Percentiles rank a stretch among this genome's conserved stretches.
Evolutionary conservation across 92 coral and sea anemone species (phyloP).

Genomic region (Heteractis magnifica): DNA sequence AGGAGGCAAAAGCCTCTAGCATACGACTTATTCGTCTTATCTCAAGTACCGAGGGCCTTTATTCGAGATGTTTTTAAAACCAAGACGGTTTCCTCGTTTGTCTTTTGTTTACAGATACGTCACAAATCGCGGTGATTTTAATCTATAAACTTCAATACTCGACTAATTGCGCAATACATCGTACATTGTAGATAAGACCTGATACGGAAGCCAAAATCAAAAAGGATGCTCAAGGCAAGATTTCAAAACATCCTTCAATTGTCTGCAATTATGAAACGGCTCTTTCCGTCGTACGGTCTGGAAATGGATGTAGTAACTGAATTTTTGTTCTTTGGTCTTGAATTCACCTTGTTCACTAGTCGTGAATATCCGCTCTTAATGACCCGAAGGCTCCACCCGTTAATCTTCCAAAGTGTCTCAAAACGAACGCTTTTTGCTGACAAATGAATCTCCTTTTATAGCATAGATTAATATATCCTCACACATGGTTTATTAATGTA

Average conservation of each 20-base stretch:
- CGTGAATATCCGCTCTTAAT: background rate
- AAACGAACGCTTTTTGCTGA: background rate
- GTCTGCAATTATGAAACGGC: background rate
- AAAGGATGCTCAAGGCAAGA: no score
- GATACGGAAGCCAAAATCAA: no score
- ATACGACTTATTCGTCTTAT: background rate
- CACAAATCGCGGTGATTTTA: background rate
- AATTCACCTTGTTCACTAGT: background rate
- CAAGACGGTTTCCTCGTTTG: background rate
- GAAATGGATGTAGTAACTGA: background rate
- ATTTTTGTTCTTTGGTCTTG: background rate
- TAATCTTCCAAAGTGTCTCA: background rate
- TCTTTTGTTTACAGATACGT: background rate
- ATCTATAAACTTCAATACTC: background rate
- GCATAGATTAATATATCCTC: background rate
- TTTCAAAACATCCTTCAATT: background rate
- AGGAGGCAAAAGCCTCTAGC: background rate
- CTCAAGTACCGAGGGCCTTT: background rate
- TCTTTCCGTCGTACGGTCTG: background rate
- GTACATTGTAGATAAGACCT: no score
- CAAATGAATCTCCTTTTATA: background rate
- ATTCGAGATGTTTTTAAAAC: background rate
- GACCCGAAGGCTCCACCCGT: background rate
- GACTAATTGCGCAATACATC: background rate
- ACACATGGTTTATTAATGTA: background rate